A percentile compares a stretch with the other conserved stretches of the same genome.
Evolutionary conservation across 2,888 invertebrate genomes (phyloP).

Genomic region (Eristalis tenax): DNA sequence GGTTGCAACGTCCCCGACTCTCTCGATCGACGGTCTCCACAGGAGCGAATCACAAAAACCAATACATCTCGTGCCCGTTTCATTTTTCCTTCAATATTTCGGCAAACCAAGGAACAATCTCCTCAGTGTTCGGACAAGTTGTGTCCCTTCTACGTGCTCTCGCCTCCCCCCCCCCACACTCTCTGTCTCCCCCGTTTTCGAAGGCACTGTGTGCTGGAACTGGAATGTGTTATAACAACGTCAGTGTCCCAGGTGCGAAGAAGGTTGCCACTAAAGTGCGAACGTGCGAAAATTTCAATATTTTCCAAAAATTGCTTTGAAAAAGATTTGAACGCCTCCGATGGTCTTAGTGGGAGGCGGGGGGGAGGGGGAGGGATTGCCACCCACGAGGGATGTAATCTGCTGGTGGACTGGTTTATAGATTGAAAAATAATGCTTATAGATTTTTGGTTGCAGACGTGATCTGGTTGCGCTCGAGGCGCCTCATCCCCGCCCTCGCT

Average conservation of each 20-base stretch:
- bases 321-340: conserved; percentile 5
- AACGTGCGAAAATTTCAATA: conserved; percentile 72
- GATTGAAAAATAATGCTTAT: conserved; percentile 67
- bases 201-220: background rate
- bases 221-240: conserved; percentile 57
- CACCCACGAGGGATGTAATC: conserved; percentile 34
- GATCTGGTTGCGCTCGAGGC: conserved; percentile 9
- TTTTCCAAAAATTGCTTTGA: conserved; percentile 48
- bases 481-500: conserved; percentile 11
- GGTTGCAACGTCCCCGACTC: conserved; percentile 15
- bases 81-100: conserved; percentile 18
- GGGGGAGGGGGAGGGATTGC: background rate
- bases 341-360: too few species aligned
- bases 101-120: conserved; percentile 44
- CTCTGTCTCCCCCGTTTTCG: background rate
- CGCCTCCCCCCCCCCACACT: background rate
- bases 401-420: conserved; percentile 37
- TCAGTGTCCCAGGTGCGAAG: conserved; percentile 68
- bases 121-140: conserved; percentile 53
- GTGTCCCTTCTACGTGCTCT: conserved; percentile 63
- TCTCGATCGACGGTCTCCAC: background rate
- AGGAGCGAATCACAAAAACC: background rate
- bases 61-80: conserved; percentile 9
- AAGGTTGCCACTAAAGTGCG: conserved; percentile 69
- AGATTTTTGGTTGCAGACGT: conserved; percentile 56